Base-by-base conservation (phyloP, 2,113 vertebrate genomes). In the Oceanodroma tethys region DNA sequence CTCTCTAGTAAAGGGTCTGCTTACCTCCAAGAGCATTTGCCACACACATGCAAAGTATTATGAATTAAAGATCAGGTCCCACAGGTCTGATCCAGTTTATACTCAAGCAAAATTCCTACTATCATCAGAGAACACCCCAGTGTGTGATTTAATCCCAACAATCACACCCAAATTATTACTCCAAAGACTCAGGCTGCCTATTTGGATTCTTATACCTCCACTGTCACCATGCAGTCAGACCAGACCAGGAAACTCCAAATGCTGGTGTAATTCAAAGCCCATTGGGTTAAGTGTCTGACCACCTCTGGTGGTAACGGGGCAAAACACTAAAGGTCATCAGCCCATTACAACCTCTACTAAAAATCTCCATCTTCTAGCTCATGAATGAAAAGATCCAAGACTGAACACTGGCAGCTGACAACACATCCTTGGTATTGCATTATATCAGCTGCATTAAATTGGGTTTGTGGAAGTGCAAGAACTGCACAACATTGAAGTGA, bases 401-500 rank as follows among this genome's bases (percentile, higher is more conserved):
- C 55, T 29, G 23, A 81, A 88, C 56, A 52, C 38, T 42, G 30
- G 88, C 88, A 94, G 42, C 63, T 90, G 72, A 81, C 67, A 90
- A 59, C 50, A 81, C 60, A 85, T 42, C 76, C 70, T 93, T 45
- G 19, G 48, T 67, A 66, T 23, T 38, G 55, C 79, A 76, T 67
- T 76, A 8, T 83, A 80, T 93, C 67, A 73, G 66, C 89, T 82
- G 86, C 29, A 38, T 93, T 72, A 89, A 80, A 80, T 27, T 50
- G 55, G 38, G 63, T 66, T 78, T 71, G 78, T 91, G 63, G 86
- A 90, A 94, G 42, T 67, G 74, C 55, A 94, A 60, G 53, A 91
- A 92, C 68, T 84, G 76, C 43, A 74, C 91, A 84, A 81, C 68
- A 94, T 70, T 93, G 58, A 80, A 93, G 78, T 43, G 47, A 94